Conservation (phyloP, 2,113 vertebrate genomes). For the Columba livia region DNA sequence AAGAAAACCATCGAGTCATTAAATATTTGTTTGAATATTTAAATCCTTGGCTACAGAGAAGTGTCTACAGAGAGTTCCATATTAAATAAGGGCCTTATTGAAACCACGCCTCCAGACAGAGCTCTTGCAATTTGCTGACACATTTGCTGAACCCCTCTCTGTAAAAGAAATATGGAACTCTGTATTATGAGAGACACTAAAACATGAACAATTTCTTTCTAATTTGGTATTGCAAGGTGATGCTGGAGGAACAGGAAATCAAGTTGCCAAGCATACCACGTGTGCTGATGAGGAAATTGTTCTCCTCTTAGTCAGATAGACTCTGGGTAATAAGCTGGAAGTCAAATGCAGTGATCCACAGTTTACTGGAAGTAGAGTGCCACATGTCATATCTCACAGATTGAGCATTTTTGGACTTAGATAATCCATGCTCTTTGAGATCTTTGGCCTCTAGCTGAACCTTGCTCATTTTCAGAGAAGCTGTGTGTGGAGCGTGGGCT, state of each 20-base stretch:
- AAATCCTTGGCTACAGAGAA: not conserved
- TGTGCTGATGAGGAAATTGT: not conserved
- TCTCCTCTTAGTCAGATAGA: not conserved
- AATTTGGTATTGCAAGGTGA: not conserved
- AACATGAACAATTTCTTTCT: not conserved
- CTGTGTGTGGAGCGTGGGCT: not conserved
- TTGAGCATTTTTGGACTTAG: not conserved
- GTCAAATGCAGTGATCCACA: not conserved
- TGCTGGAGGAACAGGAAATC: not conserved
- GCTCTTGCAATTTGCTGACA: not conserved
- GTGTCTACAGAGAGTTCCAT: not conserved
- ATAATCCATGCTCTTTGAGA: not conserved
- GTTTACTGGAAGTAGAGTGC: not conserved
- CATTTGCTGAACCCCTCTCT: not conserved
- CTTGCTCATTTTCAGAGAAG: not conserved
- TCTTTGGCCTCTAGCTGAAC: not conserved
- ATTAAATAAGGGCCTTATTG: constrained; percentile 5
- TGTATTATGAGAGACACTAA: not conserved
- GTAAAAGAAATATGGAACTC: not conserved
- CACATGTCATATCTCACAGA: not conserved
- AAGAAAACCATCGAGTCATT: not conserved
- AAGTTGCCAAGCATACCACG: not conserved
- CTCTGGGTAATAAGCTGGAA: not conserved
- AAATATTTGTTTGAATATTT: constrained; percentile 45
- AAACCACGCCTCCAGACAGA: not conserved